A percentile compares a stretch with the other conserved stretches of the same genome.
These are phyloP conservation scores for Apamea epomidion DNA, from an alignment of 2,888 invertebrate genomes.

Conservation along the genomic window DNA sequence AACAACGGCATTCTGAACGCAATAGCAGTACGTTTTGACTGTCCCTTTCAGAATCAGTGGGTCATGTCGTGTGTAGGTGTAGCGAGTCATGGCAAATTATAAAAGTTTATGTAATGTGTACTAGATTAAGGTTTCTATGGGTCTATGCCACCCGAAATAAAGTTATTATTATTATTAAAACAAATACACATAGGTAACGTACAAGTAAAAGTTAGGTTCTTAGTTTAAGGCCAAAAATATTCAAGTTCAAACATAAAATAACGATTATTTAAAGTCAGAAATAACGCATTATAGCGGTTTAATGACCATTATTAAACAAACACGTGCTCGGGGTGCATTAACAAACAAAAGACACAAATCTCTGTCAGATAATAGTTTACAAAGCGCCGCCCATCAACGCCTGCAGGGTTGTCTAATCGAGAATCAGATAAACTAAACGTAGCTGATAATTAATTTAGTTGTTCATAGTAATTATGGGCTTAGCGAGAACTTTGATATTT, in stretches of 20 bases:
- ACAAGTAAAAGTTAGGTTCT: background rate
- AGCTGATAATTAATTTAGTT: background rate
- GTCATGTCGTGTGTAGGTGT: too few species aligned
- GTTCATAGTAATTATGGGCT: background rate
- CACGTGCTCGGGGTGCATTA: conserved; percentile 41
- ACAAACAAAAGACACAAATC: conserved; percentile 54
- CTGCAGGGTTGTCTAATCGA: conserved; percentile 41
- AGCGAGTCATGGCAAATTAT: too few species aligned
- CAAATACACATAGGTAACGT: background rate
- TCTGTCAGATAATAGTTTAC: conserved; percentile 42
- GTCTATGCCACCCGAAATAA: too few species aligned
- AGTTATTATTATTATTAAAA: background rate
- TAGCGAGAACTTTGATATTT: background rate
- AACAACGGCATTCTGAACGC: too few species aligned
- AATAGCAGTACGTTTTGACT: too few species aligned
- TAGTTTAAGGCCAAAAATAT: background rate
- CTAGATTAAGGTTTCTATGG: too few species aligned
- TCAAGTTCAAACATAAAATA: conserved; percentile 15
- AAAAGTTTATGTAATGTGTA: too few species aligned
- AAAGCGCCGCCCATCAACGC: conserved; percentile 50
- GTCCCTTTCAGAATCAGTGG: too few species aligned
- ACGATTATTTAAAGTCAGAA: conserved; percentile 18
- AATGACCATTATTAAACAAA: conserved; percentile 32
- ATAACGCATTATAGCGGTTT: conserved; percentile 16
- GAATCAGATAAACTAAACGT: conserved; percentile 13